phyloP scores from a whole-genome alignment of 2,888 invertebrate genomes.

The Pollenia amentaria region DNA sequence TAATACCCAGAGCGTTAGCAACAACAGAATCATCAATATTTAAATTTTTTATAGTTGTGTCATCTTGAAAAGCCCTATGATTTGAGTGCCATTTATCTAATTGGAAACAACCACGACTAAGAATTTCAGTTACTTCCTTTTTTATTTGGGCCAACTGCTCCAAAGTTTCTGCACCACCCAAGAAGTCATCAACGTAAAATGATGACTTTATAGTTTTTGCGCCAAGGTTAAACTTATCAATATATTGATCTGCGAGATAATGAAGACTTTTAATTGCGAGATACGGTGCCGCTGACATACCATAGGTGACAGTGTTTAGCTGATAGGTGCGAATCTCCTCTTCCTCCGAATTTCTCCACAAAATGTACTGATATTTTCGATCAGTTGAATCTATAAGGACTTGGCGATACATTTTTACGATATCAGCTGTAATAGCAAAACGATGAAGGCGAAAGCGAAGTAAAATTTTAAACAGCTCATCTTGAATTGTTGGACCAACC shows the following conservation, averaged over 20 bases:
- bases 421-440: too few relatives aligned
- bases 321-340: constrained; percentile 27
- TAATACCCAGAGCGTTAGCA: too few relatives aligned
- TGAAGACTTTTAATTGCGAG: too few relatives aligned
- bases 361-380: background rate
- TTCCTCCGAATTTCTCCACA: background rate
- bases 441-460: too few relatives aligned
- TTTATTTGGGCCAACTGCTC: constrained; percentile 34
- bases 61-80: background rate
- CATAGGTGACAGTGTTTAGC: background rate
- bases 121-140: constrained; percentile 2
- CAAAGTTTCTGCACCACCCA: constrained; percentile 66
- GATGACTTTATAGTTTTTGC: too few relatives aligned
- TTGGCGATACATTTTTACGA: too few relatives aligned
- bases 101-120: background rate
- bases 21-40: background rate
- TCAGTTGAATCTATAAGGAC: background rate
- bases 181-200: too few relatives aligned
- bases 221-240: constrained; percentile 12
- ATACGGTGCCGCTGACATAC: too few relatives aligned
- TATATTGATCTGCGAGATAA: constrained; percentile 47
- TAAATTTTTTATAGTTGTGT: too few relatives aligned
- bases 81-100: background rate
- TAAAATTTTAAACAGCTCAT: too few relatives aligned
- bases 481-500: too few relatives aligned